A percentile compares a stretch with the other conserved stretches of the same genome.
Evolutionary conservation across 2,113 vertebrate genomes (phyloP).

Genomic region (Aldabrachelys gigantea): DNA sequence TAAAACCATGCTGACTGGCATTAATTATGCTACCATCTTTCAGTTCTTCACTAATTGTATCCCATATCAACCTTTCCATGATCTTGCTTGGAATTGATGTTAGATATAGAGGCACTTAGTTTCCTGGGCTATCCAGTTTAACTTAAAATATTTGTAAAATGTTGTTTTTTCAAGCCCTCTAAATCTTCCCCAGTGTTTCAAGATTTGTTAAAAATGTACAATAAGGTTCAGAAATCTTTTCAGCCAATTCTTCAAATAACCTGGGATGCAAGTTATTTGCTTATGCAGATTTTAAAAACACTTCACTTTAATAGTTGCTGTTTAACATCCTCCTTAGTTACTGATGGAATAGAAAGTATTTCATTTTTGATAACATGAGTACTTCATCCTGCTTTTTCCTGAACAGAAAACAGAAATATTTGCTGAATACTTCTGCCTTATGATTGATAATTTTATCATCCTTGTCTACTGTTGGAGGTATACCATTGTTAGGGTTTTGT

Average conservation of each 20-base stretch:
- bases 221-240: neutral
- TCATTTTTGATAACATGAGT: neutral
- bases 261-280: fast-evolving
- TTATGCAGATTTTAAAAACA: neutral
- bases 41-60: neutral
- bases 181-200: neutral
- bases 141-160: neutral
- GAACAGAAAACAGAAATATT: neutral
- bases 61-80: neutral
- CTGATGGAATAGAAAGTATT: neutral
- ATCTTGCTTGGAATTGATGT: neutral
- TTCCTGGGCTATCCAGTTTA: neutral
- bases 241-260: neutral
- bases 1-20: neutral
- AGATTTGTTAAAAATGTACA: neutral
- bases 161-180: neutral
- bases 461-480: neutral
- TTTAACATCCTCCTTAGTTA: neutral
- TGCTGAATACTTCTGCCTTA: neutral
- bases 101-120: neutral
- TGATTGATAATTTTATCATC: neutral
- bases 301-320: neutral
- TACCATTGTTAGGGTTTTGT: neutral
- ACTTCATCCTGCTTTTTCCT: neutral
- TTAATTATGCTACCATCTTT: neutral